Conservation (phyloP, 2,797 vertebrate species). For the Parambassis ranga region DNA sequence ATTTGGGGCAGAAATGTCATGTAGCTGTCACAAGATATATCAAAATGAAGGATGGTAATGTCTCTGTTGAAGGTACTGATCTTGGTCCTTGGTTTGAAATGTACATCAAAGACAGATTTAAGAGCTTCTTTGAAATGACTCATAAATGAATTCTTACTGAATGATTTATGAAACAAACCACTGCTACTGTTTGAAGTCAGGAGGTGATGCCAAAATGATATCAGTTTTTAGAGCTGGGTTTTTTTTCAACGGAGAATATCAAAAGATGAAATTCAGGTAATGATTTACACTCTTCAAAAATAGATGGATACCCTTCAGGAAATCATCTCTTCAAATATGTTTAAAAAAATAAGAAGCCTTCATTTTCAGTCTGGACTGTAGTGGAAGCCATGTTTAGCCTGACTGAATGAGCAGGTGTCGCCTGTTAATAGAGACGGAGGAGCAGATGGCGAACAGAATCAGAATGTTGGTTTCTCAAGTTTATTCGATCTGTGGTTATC, state of each 20-base stretch:
- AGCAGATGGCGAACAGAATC: conserved; percentile 48
- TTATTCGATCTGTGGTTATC: conserved; percentile 90
- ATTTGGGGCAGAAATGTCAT: conserved; percentile 33
- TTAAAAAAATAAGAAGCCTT: neutral
- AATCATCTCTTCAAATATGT: conserved; percentile 41
- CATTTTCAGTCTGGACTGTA: conserved; percentile 17
- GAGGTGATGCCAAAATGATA: conserved; percentile 8
- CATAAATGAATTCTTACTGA: conserved; percentile 9
- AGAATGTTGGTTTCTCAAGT: conserved; percentile 77
- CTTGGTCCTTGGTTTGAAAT: conserved; percentile 37
- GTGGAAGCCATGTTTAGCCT: conserved; percentile 26
- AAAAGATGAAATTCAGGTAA: conserved; percentile 54
- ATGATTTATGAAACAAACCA: conserved; percentile 62
- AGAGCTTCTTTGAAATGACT: conserved; percentile 25
- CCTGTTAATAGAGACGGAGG: conserved; percentile 15
- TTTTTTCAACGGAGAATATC: conserved; percentile 23
- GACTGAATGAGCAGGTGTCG: conserved; percentile 57
- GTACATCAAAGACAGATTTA: conserved; percentile 39
- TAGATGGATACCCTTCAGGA: conserved; percentile 50
- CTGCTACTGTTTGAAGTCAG: conserved; percentile 19
- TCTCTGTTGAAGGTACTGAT: conserved; percentile 33
- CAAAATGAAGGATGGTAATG: conserved; percentile 11
- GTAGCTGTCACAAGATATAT: conserved; percentile 42
- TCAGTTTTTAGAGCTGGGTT: conserved; percentile 18
- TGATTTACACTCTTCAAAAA: conserved; percentile 55